Conservation (phyloP, 2,888 invertebrate genomes). For the Rapana venosa region DNA sequence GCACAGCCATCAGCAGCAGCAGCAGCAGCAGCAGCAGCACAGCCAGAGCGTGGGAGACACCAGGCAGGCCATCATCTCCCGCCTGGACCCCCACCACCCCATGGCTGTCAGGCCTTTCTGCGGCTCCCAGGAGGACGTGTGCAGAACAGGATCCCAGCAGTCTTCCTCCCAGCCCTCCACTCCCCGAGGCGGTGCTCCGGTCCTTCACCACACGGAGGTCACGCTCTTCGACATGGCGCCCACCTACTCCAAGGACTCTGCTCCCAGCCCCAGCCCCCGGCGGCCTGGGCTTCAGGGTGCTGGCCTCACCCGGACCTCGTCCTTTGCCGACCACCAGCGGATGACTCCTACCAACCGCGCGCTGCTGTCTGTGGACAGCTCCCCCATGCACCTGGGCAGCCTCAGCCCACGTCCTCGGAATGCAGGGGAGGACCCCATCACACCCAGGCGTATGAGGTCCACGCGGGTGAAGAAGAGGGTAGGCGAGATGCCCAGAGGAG, state of each 20-base stretch:
- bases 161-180: conserved; percentile 27
- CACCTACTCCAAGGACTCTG: background rate
- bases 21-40: background rate
- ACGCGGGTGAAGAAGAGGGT: conserved; percentile 27
- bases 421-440: background rate
- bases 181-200: conserved; percentile 2
- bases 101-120: conserved; percentile 31
- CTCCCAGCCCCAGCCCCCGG: background rate
- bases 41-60: background rate
- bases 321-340: conserved; percentile 17
- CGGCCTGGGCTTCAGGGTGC: background rate
- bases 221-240: conserved; percentile 38
- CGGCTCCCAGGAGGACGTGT: conserved; percentile 24
- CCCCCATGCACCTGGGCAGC: background rate
- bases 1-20: background rate
- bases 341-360: conserved; percentile 22
- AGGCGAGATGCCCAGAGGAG: conserved; percentile 1
- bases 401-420: conserved; percentile 1
- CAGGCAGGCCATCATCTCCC: conserved; percentile 35
- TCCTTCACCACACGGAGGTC: conserved; percentile 24
- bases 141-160: background rate
- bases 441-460: background rate
- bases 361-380: conserved; percentile 24
- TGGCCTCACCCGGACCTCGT: background rate
- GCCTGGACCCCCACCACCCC: conserved; percentile 33